Evolutionary conservation across 2,797 vertebrate species (phyloP).

Genomic region (Bradypodion pumilum): DNA sequence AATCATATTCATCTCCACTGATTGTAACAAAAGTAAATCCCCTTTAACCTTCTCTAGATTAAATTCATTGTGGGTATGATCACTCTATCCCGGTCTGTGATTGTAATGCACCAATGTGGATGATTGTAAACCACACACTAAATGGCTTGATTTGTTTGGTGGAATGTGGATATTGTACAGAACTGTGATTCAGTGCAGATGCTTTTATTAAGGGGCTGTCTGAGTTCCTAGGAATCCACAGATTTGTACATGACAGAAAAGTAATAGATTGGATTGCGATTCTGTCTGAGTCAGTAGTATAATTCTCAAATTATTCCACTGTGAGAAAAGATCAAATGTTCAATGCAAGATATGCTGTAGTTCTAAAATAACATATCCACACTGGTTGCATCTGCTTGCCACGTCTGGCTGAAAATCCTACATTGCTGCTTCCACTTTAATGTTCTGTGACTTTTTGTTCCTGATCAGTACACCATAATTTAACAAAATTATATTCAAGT

Average conservation of each 20-base stretch:
- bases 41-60: conserved; percentile 6
- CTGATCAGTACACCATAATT: not conserved
- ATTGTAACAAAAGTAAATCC: not conserved
- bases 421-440: not conserved
- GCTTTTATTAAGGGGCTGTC: not conserved
- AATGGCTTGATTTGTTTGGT: not conserved
- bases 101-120: not conserved
- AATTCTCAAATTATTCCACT: not conserved
- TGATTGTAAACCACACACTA: not conserved
- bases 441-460: not conserved
- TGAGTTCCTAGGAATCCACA: not conserved
- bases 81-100: not conserved
- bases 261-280: not conserved
- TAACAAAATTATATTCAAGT: not conserved
- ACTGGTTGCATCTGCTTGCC: not conserved
- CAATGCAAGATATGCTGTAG: conserved; percentile 14
- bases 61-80: not conserved
- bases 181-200: not conserved
- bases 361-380: not conserved
- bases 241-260: not conserved
- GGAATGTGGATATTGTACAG: not conserved
- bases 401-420: not conserved
- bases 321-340: not conserved
- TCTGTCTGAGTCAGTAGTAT: not conserved
- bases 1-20: not conserved